Evolutionary conservation across 92 coral and sea anemone genomes (phyloP), one percentile per base, ranked within the genome.

Genomic region (Phenganax marumi): DNA sequence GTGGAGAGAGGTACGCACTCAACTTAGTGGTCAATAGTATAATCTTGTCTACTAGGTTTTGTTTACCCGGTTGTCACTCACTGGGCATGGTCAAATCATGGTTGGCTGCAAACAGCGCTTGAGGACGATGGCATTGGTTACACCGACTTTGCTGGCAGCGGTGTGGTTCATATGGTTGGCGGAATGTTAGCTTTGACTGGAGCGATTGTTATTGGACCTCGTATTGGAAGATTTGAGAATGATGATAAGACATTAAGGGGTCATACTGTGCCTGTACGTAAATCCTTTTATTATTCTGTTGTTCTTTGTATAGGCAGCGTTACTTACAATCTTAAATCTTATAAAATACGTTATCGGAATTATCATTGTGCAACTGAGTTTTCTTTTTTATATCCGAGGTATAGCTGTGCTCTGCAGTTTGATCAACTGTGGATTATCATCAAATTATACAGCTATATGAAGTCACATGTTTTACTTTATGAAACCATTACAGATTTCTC

Each of bases 61-160:
- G 90, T 93, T 81, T 93, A 93, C 69, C 97, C 97, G 14, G 92
- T 87, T 12, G 97, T 87, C 21, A 82, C 97, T 25, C 97, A 93
- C 85, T 93, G 97, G 97, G 93, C 92, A 10, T 93, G 97, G 97
- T 90, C 85, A 55, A 48, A 18, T 26, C 56, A 87, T 26, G 97
- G 97, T 9, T 93, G 97, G 97, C 97, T 93, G 3, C 8, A 19
- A 0, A 22, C 3, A 52, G 14, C 39, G 3, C 57, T 63, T 43
- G 16, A 68, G 11, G 84, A 79, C 50, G 73, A 12, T 23, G 60
- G 14, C 10, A 43, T 22, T 16, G 17, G 65, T 1, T 53, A 19
- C 56, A 79, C 89, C 92, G 97, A 93, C 83, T 93, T 91, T 86
- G 97, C 97, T 46, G 97, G 97, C 69, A 93, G 97, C 82, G 93